phyloP scores from a whole-genome alignment of 2,797 vertebrate genomes.

The Bucorvus abyssinicus region DNA sequence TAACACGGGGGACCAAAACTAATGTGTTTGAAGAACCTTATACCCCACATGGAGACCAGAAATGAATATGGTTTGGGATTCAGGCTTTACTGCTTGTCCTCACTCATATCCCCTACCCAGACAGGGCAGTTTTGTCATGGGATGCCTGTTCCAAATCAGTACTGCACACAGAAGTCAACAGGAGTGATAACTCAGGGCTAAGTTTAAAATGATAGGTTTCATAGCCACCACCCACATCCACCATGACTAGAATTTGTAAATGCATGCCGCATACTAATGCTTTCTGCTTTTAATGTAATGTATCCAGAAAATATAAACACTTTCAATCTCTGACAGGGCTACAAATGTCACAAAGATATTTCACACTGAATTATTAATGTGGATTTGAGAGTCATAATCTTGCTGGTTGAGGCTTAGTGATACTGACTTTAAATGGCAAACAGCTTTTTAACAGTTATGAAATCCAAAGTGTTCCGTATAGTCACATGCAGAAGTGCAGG shows the following conservation, averaged over 20 bases:
- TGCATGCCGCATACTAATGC: not conserved
- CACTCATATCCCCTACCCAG: not conserved
- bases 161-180: not conserved
- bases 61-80: not conserved
- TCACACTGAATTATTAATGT: slow-evolving; percentile 53
- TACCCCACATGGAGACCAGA: not conserved
- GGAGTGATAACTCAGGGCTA: not conserved
- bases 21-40: not conserved
- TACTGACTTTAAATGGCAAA: slow-evolving; percentile 14
- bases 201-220: not conserved
- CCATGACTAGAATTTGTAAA: not conserved
- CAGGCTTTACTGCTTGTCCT: not conserved
- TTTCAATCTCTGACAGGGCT: not conserved
- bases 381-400: slow-evolving; percentile 37
- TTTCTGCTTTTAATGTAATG: slow-evolving; percentile 5
- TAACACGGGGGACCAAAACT: not conserved
- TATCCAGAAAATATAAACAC: slow-evolving; percentile 18
- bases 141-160: not conserved
- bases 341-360: not conserved
- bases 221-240: not conserved
- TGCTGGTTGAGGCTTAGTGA: not conserved
- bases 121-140: not conserved
- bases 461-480: slow-evolving; percentile 7
- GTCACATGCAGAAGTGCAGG: not conserved
- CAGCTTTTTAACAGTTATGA: not conserved